Percentiles rank a stretch among this genome's conserved stretches.
Evolutionary conservation across 2,797 vertebrate genomes (phyloP).

Genomic region (Lophius americanus): DNA sequence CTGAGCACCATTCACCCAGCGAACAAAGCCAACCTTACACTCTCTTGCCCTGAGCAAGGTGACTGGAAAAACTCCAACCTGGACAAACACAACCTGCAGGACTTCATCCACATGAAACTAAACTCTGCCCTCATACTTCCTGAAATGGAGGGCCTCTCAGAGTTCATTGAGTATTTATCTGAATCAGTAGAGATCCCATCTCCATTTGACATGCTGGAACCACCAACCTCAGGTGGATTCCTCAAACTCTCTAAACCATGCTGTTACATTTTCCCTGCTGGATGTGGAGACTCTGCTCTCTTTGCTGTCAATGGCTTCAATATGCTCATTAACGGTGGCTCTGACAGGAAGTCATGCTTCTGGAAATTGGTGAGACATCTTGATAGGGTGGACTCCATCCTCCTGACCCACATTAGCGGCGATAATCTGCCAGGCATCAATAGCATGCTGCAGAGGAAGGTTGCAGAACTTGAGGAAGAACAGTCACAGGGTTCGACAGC

Average conservation of each 20-base stretch:
- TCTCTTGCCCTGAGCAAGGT: constrained; percentile 94
- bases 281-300: constrained; percentile 92
- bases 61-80: constrained; percentile 98
- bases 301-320: constrained; percentile 99
- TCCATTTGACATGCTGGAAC: constrained; percentile 95
- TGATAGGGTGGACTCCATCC: constrained; percentile 95
- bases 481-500: constrained; percentile 95
- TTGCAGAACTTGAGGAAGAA: constrained; percentile 93
- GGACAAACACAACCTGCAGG: constrained; percentile 97
- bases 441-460: constrained; percentile 95
- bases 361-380: constrained; percentile 98
- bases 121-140: constrained; percentile 93
- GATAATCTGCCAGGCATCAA: constrained; percentile 97
- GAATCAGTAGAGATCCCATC: constrained; percentile 97
- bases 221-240: constrained; percentile 95
- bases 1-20: constrained; percentile 95
- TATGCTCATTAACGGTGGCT: constrained; percentile 97
- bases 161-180: constrained; percentile 97
- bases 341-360: constrained; percentile 95
- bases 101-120: constrained; percentile 97
- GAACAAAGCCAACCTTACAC: constrained; percentile 95
- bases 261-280: constrained; percentile 97
- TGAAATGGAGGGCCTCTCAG: constrained; percentile 98
- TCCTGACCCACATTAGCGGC: constrained; percentile 94
- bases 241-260: constrained; percentile 98